phyloP scores from a whole-genome alignment of 1,140 invertebrate species.

The Drosophila miranda region DNA sequence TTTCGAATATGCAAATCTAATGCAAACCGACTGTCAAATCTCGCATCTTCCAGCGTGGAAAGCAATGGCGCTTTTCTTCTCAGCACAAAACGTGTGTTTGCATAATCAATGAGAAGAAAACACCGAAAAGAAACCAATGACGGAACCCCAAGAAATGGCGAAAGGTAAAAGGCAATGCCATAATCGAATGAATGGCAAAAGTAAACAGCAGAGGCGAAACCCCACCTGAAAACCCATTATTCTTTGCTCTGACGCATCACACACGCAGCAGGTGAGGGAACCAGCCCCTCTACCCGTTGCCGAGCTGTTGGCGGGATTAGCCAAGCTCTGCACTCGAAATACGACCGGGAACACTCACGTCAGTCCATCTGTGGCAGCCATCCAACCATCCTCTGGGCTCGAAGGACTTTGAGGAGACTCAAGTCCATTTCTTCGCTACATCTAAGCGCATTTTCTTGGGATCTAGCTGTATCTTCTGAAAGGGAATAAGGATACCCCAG shows the following conservation, averaged over 20 bases:
- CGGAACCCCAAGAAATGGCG: constrained; percentile 10
- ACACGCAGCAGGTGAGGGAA: constrained; percentile 19
- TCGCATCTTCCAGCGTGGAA: constrained; percentile 2
- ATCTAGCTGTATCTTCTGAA: too few relatives aligned
- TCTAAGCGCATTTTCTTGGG: too few relatives aligned
- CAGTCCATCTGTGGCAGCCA: constrained; percentile 28
- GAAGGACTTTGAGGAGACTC: too few relatives aligned
- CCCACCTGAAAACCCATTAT: constrained; percentile 64
- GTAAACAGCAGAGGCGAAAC: constrained; percentile 60
- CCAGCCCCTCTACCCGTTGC: too few relatives aligned
- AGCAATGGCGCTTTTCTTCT: too few relatives aligned
- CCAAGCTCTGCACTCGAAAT: constrained; percentile 44
- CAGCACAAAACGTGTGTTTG: too few relatives aligned
- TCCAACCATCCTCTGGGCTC: too few relatives aligned
- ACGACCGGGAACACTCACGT: constrained; percentile 23
- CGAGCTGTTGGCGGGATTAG: constrained; percentile 25
- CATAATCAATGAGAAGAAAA: constrained; percentile 42
- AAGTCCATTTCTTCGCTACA: too few relatives aligned
- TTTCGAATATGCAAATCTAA: neutral
- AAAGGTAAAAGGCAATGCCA: too few relatives aligned
- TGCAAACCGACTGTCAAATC: constrained; percentile 11
- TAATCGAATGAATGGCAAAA: constrained; percentile 59
- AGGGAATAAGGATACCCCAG: too few relatives aligned
- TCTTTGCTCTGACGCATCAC: constrained; percentile 62
- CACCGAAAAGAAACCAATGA: constrained; percentile 9